Evolutionary conservation across 2,113 vertebrate species (phyloP).

Genomic region (Hemiscyllium ocellatum): DNA sequence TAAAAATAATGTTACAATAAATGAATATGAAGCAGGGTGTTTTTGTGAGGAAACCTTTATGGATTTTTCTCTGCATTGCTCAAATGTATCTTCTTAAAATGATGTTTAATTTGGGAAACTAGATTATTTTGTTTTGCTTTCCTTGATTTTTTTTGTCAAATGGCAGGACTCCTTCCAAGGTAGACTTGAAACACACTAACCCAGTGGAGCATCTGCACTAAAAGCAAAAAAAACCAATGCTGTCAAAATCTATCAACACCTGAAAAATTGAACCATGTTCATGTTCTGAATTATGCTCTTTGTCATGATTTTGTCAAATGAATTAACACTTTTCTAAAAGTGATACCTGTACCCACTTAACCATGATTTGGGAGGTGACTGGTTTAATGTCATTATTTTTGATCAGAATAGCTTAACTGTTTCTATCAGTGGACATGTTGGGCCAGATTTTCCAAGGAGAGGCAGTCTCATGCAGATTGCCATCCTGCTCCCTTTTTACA

Average conservation of each 20-base stretch:
- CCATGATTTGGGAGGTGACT: background rate
- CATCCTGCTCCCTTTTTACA: too few species aligned
- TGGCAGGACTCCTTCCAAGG: background rate
- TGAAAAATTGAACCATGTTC: background rate
- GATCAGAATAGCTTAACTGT: background rate
- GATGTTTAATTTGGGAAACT: background rate
- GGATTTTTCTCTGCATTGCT: background rate
- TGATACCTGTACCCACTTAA: background rate
- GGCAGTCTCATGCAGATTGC: too few species aligned
- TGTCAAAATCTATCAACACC: background rate
- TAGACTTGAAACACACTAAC: background rate
- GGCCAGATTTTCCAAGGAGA: too few species aligned
- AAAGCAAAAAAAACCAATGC: background rate
- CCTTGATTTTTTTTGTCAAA: background rate
- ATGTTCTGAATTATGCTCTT: background rate
- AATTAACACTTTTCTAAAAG: background rate
- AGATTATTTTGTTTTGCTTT: constrained; percentile 16
- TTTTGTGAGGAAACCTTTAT: background rate
- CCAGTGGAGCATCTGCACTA: background rate
- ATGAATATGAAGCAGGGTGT: background rate
- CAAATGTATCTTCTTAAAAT: background rate
- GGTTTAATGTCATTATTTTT: background rate
- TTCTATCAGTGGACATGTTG: background rate
- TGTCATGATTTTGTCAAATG: background rate
- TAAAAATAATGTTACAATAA: background rate